phyloP scores from a whole-genome alignment of 2,113 vertebrate genomes.

The Prolemur simus region DNA sequence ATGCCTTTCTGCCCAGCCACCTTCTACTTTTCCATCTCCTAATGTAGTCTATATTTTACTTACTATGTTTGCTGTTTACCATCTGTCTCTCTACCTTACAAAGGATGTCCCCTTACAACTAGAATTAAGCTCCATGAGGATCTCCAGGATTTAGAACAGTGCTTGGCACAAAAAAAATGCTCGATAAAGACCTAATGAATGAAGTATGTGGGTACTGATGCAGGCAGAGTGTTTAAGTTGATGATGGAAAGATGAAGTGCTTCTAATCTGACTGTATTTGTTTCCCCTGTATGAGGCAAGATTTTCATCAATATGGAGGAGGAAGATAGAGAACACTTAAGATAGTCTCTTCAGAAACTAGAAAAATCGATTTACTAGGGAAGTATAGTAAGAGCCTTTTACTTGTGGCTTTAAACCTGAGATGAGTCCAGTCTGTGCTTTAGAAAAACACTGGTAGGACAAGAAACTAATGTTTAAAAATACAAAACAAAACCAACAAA shows the following conservation, averaged over 20 bases:
- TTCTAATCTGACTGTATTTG: neutral
- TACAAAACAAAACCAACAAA: neutral
- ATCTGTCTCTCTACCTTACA: neutral
- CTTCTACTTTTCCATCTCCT: neutral
- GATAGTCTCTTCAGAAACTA: neutral
- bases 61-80: neutral
- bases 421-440: neutral
- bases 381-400: neutral
- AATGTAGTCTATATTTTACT: neutral
- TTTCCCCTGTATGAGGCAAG: neutral
- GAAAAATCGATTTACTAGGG: neutral
- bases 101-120: neutral
- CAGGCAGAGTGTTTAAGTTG: neutral
- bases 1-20: neutral
- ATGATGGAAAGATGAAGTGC: neutral
- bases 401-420: neutral
- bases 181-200: neutral
- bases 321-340: neutral
- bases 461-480: conserved; percentile 13
- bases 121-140: neutral
- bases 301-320: neutral
- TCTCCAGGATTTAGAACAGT: neutral
- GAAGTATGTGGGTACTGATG: neutral
- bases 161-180: neutral
- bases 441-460: neutral